A percentile compares a stretch with the other conserved stretches of the same genome.
phyloP scores from a whole-genome alignment of 1,140 invertebrate genomes.

The Metaphire vulgaris region DNA sequence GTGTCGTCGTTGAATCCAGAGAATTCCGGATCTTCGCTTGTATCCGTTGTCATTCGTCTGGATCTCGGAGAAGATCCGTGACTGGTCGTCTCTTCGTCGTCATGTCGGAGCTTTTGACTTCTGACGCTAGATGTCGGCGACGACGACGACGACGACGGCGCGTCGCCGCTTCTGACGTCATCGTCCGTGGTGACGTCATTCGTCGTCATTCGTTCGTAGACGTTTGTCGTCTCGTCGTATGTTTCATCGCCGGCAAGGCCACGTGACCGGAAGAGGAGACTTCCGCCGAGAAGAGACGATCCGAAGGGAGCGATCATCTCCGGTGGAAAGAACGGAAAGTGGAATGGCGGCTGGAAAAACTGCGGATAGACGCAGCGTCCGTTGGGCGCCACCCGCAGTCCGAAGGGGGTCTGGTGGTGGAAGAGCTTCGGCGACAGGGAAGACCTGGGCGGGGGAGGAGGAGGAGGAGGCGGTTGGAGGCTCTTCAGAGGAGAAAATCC shows the following conservation, averaged over 20 bases:
- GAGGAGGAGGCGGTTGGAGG: too few relatives aligned
- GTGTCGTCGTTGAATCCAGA: not conserved
- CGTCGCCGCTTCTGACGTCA: too few relatives aligned
- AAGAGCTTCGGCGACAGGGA: not conserved
- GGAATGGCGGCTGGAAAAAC: not conserved
- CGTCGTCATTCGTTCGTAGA: too few relatives aligned
- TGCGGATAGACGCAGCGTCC: not conserved
- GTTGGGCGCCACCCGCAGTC: not conserved
- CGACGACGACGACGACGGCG: too few relatives aligned
- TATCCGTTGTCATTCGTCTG: not conserved
- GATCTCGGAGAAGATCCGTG: not conserved
- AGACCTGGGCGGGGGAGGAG: not conserved
- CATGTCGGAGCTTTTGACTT: not conserved
- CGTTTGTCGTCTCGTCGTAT: too few relatives aligned
- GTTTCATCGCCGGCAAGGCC: too few relatives aligned
- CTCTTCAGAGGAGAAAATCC: too few relatives aligned
- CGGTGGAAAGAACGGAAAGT: not conserved
- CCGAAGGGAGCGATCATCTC: too few relatives aligned
- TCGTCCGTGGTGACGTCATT: too few relatives aligned
- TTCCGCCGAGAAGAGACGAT: too few relatives aligned
- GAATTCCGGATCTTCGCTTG: conserved; percentile 5
- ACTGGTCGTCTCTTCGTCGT: not conserved
- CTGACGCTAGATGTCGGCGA: not conserved
- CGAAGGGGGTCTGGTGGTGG: not conserved
- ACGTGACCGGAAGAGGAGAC: too few relatives aligned